Conservation (phyloP, 2,113 vertebrate species). For the Mormoops blainvillei region DNA sequence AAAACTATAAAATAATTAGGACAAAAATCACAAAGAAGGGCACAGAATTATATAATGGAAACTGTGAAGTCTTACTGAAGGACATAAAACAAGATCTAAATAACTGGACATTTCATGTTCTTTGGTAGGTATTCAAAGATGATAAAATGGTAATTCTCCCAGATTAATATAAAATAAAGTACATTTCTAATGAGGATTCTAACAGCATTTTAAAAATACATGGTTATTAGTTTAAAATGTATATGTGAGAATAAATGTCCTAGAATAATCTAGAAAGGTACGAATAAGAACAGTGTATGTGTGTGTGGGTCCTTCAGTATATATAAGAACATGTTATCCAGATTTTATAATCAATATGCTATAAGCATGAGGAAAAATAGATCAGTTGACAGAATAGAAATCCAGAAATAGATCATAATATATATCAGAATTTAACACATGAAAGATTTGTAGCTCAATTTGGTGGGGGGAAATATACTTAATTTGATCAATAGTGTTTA, state of each 20-base stretch:
- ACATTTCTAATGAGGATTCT: background rate
- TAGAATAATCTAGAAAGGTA: background rate
- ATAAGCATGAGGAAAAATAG: background rate
- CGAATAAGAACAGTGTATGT: background rate
- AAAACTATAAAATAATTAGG: background rate
- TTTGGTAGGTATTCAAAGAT: background rate
- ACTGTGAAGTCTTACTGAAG: background rate
- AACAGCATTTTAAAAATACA: background rate
- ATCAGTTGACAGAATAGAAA: background rate
- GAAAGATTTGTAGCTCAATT: background rate
- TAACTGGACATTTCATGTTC: background rate
- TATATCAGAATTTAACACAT: constrained; percentile 6
- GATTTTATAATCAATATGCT: background rate
- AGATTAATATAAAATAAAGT: background rate
- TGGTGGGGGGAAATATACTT: background rate
- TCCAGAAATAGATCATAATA: background rate
- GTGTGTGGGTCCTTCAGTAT: background rate
- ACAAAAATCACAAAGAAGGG: constrained; percentile 18
- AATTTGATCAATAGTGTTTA: background rate
- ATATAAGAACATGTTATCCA: background rate
- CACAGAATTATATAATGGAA: background rate
- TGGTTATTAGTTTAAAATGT: background rate
- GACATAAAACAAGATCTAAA: background rate
- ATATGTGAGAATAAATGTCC: background rate
- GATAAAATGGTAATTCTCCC: background rate